Evolutionary conservation across 2,888 invertebrate species (phyloP).

Genomic region (Phorcus lineatus): DNA sequence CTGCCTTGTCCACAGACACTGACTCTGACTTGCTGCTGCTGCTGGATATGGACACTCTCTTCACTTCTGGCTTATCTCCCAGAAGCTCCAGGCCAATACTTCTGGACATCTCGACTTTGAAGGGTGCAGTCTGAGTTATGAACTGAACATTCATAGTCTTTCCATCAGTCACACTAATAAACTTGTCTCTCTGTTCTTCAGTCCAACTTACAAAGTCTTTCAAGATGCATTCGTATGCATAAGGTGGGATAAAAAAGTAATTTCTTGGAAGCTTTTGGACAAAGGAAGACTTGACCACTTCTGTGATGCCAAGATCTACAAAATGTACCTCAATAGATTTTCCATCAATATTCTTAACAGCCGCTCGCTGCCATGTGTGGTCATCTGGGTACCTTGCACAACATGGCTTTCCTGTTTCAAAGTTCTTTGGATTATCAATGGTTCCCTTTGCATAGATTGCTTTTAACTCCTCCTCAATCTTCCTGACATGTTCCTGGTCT

Average conservation of each 20-base stretch:
- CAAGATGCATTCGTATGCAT: constrained; percentile 46
- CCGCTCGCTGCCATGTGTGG: constrained; percentile 82
- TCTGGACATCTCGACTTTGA: constrained; percentile 40
- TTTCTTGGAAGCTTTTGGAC: constrained; percentile 29
- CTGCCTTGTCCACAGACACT: neutral
- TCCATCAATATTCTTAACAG: constrained; percentile 77
- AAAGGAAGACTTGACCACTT: constrained; percentile 47
- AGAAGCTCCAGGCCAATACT: constrained; percentile 43
- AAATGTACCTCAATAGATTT: constrained; percentile 78
- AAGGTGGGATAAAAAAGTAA: constrained; percentile 42
- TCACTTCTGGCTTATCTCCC: constrained; percentile 14
- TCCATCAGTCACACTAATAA: constrained; percentile 40
- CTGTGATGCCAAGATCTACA: constrained; percentile 80
- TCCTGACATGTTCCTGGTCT: constrained; percentile 70
- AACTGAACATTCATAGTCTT: constrained; percentile 43
- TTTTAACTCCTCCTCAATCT: constrained; percentile 76
- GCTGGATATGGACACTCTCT: neutral
- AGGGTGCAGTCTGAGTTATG: constrained; percentile 29
- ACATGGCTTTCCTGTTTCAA: constrained; percentile 79
- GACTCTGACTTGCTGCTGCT: neutral
- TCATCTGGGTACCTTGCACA: constrained; percentile 80
- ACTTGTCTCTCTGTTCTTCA: constrained; percentile 37
- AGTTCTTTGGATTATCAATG: constrained; percentile 18
- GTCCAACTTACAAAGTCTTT: constrained; percentile 42
- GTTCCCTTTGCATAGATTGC: constrained; percentile 65